These are phyloP conservation scores for Apamea epomidion DNA, from an alignment of 2,888 invertebrate species.

Conservation along the genomic window DNA sequence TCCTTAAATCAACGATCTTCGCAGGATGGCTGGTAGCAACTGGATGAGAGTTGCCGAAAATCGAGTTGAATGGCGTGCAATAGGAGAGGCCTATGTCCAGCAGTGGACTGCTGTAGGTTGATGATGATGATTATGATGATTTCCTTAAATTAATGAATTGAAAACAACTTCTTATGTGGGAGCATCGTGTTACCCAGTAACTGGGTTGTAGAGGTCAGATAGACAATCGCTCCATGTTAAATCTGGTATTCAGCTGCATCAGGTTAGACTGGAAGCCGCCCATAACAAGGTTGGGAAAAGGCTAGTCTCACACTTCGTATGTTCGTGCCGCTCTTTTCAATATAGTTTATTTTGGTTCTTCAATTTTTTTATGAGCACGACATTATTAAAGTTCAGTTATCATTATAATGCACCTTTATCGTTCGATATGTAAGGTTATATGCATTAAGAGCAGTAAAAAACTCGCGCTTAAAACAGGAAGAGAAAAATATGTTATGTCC, in stretches of 20 bases:
- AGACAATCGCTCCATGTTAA: not conserved
- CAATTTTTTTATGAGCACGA: not conserved
- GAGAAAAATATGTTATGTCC: slow-evolving; percentile 36
- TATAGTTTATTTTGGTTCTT: not conserved
- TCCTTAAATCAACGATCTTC: not conserved
- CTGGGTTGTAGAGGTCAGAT: not conserved
- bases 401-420: slow-evolving; percentile 1
- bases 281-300: not conserved
- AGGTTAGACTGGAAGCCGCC: not conserved
- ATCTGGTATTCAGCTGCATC: not conserved
- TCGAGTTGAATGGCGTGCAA: no score
- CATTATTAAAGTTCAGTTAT: slow-evolving; percentile 29
- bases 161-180: not conserved
- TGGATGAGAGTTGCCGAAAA: no score
- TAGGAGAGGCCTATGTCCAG: no score
- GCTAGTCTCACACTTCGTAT: no score
- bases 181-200: not conserved
- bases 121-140: no score
- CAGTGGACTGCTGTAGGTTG: no score
- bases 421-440: slow-evolving; percentile 36
- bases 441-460: slow-evolving; percentile 35
- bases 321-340: not conserved
- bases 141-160: not conserved
- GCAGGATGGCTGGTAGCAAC: no score
- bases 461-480: slow-evolving; percentile 35